phyloP scores from a whole-genome alignment of 2,797 vertebrate genomes.

The Mormyrus proboscirostris region DNA sequence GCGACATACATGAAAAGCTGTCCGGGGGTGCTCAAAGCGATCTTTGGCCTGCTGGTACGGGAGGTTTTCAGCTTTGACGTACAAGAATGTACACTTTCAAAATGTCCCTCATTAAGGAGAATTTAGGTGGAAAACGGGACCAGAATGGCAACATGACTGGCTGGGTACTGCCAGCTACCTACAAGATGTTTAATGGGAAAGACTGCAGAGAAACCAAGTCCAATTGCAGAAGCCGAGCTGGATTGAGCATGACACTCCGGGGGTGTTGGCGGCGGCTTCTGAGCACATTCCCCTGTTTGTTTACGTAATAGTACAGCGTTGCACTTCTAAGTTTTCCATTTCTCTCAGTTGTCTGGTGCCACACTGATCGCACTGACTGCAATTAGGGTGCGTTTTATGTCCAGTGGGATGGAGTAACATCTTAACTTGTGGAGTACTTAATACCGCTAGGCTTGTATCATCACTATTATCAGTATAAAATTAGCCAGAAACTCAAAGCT shows the following conservation, averaged over 20 bases:
- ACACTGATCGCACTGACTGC: not conserved
- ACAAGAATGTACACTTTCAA: not conserved
- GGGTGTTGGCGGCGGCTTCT: not conserved
- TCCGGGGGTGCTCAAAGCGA: not conserved
- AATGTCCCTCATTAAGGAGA: not conserved
- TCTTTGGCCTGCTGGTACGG: not conserved
- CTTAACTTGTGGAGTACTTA: not conserved
- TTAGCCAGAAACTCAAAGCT: not conserved
- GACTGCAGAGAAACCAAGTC: not conserved
- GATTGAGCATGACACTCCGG: not conserved
- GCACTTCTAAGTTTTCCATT: not conserved
- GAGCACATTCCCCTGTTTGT: not conserved
- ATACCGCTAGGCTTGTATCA: not conserved
- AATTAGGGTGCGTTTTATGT: not conserved
- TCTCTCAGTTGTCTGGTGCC: not conserved
- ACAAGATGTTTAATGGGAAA: not conserved
- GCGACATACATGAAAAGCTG: slow-evolving; percentile 22
- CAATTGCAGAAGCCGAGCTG: not conserved
- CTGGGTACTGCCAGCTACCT: not conserved
- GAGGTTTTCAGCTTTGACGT: not conserved
- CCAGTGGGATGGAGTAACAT: not conserved
- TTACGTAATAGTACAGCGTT: not conserved
- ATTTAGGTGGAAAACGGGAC: not conserved
- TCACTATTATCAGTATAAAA: not conserved
- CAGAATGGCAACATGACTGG: not conserved